phyloP scores from a whole-genome alignment of 2,113 vertebrate species.

The Petrocephalus zakoni region DNA sequence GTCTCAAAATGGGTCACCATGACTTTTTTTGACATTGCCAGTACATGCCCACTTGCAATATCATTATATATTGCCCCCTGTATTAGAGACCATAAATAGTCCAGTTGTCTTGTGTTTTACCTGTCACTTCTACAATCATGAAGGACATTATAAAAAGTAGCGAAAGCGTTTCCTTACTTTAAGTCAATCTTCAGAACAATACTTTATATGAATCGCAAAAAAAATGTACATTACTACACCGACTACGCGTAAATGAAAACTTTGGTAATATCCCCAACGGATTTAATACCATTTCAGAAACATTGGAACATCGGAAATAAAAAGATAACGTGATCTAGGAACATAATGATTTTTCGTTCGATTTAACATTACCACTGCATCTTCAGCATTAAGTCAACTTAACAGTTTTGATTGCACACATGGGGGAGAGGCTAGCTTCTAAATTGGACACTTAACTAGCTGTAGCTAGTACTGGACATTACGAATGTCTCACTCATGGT shows the following conservation, averaged over 20 bases:
- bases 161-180: background rate
- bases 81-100: background rate
- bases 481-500: background rate
- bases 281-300: background rate
- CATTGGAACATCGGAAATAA: background rate
- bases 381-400: background rate
- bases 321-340: background rate
- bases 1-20: conserved; percentile 28
- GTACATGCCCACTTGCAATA: conserved; percentile 12
- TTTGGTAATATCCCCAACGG: background rate
- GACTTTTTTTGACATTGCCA: conserved; percentile 28
- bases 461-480: background rate
- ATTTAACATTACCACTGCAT: background rate
- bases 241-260: background rate
- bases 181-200: background rate
- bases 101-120: background rate
- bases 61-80: conserved; percentile 13
- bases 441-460: background rate
- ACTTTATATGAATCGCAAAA: background rate
- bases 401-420: background rate
- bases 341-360: background rate
- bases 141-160: background rate
- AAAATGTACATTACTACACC: background rate
- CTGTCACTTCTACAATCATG: background rate
- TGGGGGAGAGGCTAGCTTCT: background rate